These are phyloP conservation scores for Eustalomyia histrio DNA, from an alignment of 2,888 invertebrate genomes.

Conservation along the genomic window DNA sequence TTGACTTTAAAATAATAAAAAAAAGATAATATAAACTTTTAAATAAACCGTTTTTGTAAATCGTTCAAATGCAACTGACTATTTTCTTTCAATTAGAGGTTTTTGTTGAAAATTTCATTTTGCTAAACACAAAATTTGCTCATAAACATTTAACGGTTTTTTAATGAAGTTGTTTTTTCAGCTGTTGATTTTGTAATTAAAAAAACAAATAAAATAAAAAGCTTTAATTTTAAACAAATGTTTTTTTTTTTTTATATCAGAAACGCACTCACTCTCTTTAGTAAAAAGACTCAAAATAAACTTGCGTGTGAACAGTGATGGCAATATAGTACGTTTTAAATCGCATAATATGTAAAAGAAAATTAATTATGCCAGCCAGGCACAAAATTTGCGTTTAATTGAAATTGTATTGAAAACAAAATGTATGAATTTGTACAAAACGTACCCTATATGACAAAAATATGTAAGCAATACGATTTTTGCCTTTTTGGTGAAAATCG, in stretches of 20 bases:
- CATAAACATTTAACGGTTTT: conserved; percentile 61
- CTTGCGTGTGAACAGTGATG: conserved; percentile 16
- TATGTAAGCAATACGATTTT: too few species aligned
- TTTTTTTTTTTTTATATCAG: conserved; percentile 55
- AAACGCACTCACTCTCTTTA: conserved; percentile 33
- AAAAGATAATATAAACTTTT: neutral
- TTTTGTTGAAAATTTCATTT: neutral
- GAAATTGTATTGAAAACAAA: too few species aligned
- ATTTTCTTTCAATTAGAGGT: conserved; percentile 1
- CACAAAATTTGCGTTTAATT: too few species aligned
- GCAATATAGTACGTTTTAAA: neutral
- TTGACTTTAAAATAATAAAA: conserved; percentile 23
- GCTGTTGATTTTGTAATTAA: conserved; percentile 37
- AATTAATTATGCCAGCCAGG: too few species aligned
- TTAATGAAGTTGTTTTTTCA: conserved; percentile 22
- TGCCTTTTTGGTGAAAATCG: too few species aligned
- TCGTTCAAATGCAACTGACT: conserved; percentile 64
- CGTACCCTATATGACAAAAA: too few species aligned
- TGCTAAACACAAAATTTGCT: conserved; percentile 43
- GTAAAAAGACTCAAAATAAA: neutral
- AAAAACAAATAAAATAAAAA: conserved; percentile 41
- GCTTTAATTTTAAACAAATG: conserved; percentile 65
- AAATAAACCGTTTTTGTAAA: conserved; percentile 57
- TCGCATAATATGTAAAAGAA: too few species aligned
- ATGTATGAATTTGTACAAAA: too few species aligned